Conservation (phyloP, 2,888 invertebrate species). For the Drosophila anomelani region DNA sequence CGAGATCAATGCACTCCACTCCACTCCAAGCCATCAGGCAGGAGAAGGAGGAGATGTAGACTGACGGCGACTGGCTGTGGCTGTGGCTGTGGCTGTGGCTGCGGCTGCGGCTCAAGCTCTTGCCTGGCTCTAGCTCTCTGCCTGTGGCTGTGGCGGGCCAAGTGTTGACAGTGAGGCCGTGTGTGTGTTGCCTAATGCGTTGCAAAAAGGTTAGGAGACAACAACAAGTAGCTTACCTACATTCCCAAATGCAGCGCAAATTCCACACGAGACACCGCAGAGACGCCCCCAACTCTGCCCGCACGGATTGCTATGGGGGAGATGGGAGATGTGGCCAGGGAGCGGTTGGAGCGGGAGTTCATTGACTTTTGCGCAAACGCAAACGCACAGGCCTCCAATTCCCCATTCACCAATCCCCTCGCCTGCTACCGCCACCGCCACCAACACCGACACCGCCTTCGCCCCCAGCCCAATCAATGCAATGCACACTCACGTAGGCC, state of each 20-base stretch:
- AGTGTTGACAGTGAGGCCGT: slow-evolving; percentile 69
- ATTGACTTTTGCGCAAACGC: slow-evolving; percentile 73
- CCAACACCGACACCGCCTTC: background rate
- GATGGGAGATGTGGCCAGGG: background rate
- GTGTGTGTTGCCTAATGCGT: slow-evolving; percentile 69
- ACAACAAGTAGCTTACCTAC: slow-evolving; percentile 77
- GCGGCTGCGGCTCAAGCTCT: background rate
- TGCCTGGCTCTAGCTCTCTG: background rate
- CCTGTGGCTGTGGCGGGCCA: slow-evolving; percentile 24
- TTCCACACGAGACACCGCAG: slow-evolving; percentile 55
- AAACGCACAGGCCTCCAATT: slow-evolving; percentile 79
- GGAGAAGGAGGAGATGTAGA: slow-evolving; percentile 3
- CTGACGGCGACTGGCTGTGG: slow-evolving; percentile 14
- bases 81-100: slow-evolving; percentile 2
- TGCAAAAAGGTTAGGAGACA: slow-evolving; percentile 76
- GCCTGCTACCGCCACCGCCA: background rate
- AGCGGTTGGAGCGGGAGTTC: slow-evolving; percentile 53
- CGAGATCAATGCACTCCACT: slow-evolving; percentile 68
- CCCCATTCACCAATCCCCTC: slow-evolving; percentile 21
- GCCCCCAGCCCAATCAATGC: slow-evolving; percentile 66
- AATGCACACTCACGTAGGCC: slow-evolving; percentile 79
- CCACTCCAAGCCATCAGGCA: background rate
- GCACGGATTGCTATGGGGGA: background rate
- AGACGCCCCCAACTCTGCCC: slow-evolving; percentile 8
- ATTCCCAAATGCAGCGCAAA: slow-evolving; percentile 75